A percentile compares a stretch with the other conserved stretches of the same genome.
These are phyloP conservation scores for Parazoanthus darwini DNA, from an alignment of 92 coral and sea anemone species.

Conservation along the genomic window DNA sequence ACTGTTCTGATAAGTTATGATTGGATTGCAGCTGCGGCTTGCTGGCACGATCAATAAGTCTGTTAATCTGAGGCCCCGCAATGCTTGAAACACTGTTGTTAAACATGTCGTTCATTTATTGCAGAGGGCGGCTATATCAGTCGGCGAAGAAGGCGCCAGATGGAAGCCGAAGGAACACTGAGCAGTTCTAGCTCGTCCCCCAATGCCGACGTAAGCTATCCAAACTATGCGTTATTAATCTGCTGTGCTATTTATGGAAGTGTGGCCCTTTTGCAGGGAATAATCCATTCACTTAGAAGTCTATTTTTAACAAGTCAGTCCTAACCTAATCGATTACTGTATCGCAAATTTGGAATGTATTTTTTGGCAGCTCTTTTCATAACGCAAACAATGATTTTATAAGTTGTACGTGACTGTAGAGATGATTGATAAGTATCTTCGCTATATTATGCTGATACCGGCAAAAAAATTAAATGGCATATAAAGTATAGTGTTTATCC, in stretches of 20 bases:
- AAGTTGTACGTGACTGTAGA: background rate
- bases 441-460: background rate
- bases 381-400: background rate
- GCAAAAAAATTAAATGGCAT: too few species aligned
- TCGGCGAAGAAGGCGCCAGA: conserved; percentile 30
- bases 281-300: too few species aligned
- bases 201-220: conserved; percentile 23
- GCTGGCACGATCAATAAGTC: background rate
- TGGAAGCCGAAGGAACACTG: background rate
- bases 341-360: background rate
- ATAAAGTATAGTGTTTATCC: too few species aligned
- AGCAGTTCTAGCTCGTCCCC: background rate
- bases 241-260: background rate
- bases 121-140: conserved; percentile 30
- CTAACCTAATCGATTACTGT: background rate
- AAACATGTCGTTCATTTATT: background rate
- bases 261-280: background rate
- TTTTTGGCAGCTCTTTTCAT: background rate
- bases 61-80: background rate
- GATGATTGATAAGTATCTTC: background rate
- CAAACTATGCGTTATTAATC: conserved; percentile 1
- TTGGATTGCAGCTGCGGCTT: background rate
- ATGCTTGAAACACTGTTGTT: background rate
- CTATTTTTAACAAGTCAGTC: background rate
- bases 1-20: background rate